Conservation (phyloP, 2,888 invertebrate species). For the Julus scanicus region DNA sequence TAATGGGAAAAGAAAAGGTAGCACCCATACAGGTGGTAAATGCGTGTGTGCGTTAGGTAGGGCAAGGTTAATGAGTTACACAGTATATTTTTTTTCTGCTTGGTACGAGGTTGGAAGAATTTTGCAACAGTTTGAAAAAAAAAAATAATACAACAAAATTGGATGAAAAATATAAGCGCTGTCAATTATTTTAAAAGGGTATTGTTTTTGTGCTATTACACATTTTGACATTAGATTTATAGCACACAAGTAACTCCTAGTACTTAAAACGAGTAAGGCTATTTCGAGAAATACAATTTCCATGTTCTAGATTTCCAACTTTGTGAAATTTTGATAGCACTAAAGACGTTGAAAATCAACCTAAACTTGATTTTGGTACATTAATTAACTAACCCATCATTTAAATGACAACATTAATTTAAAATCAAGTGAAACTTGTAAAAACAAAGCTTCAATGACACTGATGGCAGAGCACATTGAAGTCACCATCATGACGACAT, state of each 20-base stretch:
- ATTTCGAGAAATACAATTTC: too few relatives aligned
- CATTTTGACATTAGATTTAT: constrained; percentile 6
- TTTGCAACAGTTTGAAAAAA: neutral
- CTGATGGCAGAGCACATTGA: too few relatives aligned
- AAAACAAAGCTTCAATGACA: too few relatives aligned
- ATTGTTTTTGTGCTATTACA: neutral
- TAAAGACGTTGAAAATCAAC: too few relatives aligned
- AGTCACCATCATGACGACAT: too few relatives aligned
- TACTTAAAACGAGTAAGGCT: too few relatives aligned
- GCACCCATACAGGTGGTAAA: constrained; percentile 36
- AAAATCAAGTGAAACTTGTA: too few relatives aligned
- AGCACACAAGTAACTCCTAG: neutral
- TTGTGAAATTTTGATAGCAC: too few relatives aligned
- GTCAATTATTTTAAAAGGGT: neutral
- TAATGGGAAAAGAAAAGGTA: constrained; percentile 38
- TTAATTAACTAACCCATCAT: too few relatives aligned
- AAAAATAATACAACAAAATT: neutral
- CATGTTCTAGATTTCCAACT: too few relatives aligned
- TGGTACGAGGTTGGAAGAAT: neutral
- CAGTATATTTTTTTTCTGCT: neutral
- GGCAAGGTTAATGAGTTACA: constrained; percentile 36
- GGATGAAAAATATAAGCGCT: neutral
- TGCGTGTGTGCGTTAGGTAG: constrained; percentile 14
- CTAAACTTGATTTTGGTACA: too few relatives aligned
- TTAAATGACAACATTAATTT: too few relatives aligned